Base-by-base conservation (phyloP, 2,797 vertebrate species). In the Leuciscus waleckii region DNA sequence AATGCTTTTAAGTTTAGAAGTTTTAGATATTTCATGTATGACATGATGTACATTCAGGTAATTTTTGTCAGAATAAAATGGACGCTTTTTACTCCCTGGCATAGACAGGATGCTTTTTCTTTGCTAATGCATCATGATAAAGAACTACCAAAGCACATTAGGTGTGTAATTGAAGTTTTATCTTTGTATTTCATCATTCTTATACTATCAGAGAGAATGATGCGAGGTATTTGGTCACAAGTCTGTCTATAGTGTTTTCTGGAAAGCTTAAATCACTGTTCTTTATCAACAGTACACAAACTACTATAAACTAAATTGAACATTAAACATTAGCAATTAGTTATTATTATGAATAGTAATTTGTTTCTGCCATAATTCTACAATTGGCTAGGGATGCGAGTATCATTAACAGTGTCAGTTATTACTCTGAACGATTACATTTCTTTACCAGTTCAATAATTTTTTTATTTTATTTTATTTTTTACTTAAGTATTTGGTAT, bases 81-180 rank as follows among this genome's bases (percentile, higher is more conserved):
- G 43, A 29, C 0, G 10, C 29, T 35, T 75, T 35, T 35, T 49
- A 75, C 46, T 75, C 51, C 46, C 29, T 75, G 43, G 17, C n/a
- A 46, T 43, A 29, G 26, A 7, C 4, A 75, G 71, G 46, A 75
- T 32, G 71, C 46, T 51, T 75, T 51, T 75, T 35, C 26, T 21
- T 29, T 39, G 74, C 74, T 58, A 76, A 56, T 76, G 32, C 51
- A 58, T 77, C 32, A 77, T 77, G 39, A 76, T 77, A 17, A 68
- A 68, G 51, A 77, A 39, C 74, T 58, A 54, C 11, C 21, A 9
- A 9, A 17, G 65, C 29, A 37, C 35, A 76, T 76, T 58, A 58
- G 51, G 51, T 75, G 73, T 51, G 26, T 35, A 51, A 51, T 51
- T 75, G 46, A 51, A 5, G 49, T 21, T 51, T 54, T 75, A 54